A percentile compares a stretch with the other conserved stretches of the same genome.
Evolutionary conservation across 2,797 vertebrate species (phyloP).

Genomic region (Siniperca scherzeri): DNA sequence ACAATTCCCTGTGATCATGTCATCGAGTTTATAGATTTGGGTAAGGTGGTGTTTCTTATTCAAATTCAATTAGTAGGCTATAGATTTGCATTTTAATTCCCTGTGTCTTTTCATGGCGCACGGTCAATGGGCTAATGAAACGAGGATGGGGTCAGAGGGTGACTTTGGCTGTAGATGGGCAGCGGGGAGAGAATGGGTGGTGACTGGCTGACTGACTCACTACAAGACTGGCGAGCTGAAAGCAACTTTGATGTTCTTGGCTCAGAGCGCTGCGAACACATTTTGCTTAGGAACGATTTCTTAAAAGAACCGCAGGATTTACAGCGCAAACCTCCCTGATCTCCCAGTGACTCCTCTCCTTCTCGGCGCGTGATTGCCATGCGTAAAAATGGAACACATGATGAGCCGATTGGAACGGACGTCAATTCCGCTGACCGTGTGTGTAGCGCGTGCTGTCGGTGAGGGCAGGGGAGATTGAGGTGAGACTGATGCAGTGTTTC

Average conservation of each 20-base stretch:
- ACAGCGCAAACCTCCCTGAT: constrained; percentile 15
- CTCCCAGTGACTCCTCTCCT: constrained; percentile 20
- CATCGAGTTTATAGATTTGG: constrained; percentile 77
- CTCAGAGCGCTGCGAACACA: constrained; percentile 24
- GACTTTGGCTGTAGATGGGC: constrained; percentile 42
- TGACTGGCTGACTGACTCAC: constrained; percentile 43
- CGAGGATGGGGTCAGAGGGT: constrained; percentile 47
- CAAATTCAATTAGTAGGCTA: constrained; percentile 34
- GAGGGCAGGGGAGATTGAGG: constrained; percentile 42
- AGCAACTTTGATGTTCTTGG: constrained; percentile 68
- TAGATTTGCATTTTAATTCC: constrained; percentile 33
- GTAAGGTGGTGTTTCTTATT: constrained; percentile 74
- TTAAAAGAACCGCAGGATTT: constrained; percentile 33
- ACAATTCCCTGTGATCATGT: constrained; percentile 71
- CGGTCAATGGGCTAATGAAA: constrained; percentile 36
- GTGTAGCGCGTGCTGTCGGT: constrained; percentile 22
- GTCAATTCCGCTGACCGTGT: constrained; percentile 23
- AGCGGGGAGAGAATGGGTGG: constrained; percentile 33
- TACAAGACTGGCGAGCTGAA: constrained; percentile 35
- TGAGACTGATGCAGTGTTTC: constrained; percentile 71
- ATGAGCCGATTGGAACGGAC: constrained; percentile 8
- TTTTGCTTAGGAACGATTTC: constrained; percentile 22
- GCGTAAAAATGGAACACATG: constrained; percentile 61
- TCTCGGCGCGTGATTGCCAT: constrained; percentile 29
- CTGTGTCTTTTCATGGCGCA: constrained; percentile 15